These are phyloP conservation scores for Heliconius hewitsoni DNA, from an alignment of 1,140 invertebrate species.

Conservation along the genomic window DNA sequence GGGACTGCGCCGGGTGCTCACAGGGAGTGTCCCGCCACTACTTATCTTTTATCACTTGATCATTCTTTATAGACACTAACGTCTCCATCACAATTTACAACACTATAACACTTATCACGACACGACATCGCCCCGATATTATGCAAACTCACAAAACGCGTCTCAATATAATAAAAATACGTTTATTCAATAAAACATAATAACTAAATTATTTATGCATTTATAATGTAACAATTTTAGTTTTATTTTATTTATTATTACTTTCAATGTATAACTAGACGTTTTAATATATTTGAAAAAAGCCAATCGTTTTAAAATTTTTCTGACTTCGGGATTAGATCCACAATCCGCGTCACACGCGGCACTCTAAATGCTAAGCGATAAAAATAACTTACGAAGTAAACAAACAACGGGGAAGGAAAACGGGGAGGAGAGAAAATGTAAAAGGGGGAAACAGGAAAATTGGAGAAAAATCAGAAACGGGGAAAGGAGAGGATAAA, in stretches of 20 bases:
- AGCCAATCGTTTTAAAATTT: not conserved
- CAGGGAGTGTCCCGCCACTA: not conserved
- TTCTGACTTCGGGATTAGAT: constrained; percentile 1
- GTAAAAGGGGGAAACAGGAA: not conserved
- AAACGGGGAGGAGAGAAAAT: not conserved
- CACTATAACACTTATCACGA: not conserved
- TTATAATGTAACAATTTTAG: constrained; percentile 1
- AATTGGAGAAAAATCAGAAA: not conserved
- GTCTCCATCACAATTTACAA: not conserved
- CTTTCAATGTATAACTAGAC: not conserved
- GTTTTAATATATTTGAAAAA: not conserved
- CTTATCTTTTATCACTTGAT: not conserved
- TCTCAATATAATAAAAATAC: not conserved
- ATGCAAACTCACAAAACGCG: constrained; percentile 3
- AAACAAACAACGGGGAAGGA: not conserved
- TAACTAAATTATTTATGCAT: constrained; percentile 14
- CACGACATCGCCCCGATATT: not conserved
- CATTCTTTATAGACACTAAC: not conserved
- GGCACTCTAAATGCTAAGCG: not conserved
- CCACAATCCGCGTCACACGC: constrained; percentile 8
- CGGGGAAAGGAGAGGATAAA: not conserved
- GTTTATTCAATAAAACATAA: not conserved
- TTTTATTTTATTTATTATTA: not conserved
- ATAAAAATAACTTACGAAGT: constrained; percentile 8
- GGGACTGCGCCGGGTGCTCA: constrained; percentile 1